A percentile compares a stretch with the other conserved stretches of the same genome.
Evolutionary conservation across 2,113 vertebrate genomes (phyloP).

Genomic region (Bambusicola thoracicus): DNA sequence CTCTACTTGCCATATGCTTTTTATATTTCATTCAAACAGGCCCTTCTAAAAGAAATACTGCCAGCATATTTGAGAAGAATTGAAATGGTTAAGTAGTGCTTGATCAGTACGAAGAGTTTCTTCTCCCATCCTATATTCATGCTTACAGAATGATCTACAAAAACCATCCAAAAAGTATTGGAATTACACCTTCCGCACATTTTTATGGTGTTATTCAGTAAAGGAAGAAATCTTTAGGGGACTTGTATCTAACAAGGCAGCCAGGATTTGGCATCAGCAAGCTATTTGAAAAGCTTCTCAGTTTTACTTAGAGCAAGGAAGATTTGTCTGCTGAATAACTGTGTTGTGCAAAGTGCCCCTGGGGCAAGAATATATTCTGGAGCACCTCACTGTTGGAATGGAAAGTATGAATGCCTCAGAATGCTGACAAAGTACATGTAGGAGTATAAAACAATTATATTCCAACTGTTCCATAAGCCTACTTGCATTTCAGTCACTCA

Average conservation of each 20-base stretch:
- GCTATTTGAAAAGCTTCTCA: background rate
- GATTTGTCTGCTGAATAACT: background rate
- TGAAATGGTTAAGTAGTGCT: background rate
- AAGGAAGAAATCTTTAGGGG: background rate
- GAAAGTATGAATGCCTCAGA: background rate
- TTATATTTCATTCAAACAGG: background rate
- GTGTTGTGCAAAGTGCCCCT: background rate
- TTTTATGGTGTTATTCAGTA: background rate
- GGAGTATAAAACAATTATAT: background rate
- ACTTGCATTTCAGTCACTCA: background rate
- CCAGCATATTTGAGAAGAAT: background rate
- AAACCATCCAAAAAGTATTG: background rate
- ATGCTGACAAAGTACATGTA: background rate
- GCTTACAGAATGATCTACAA: background rate
- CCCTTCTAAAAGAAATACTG: background rate
- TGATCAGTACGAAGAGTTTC: background rate
- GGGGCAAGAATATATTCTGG: background rate
- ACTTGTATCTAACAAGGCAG: background rate
- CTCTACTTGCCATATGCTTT: rapidly evolving
- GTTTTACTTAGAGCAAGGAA: background rate
- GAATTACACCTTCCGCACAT: background rate
- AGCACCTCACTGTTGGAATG: background rate
- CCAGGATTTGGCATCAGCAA: background rate
- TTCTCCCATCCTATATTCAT: rapidly evolving
- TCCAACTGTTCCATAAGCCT: background rate